These are phyloP conservation scores for Danio aesculapii DNA, from an alignment of 2,797 vertebrate genomes.

Conservation along the genomic window DNA sequence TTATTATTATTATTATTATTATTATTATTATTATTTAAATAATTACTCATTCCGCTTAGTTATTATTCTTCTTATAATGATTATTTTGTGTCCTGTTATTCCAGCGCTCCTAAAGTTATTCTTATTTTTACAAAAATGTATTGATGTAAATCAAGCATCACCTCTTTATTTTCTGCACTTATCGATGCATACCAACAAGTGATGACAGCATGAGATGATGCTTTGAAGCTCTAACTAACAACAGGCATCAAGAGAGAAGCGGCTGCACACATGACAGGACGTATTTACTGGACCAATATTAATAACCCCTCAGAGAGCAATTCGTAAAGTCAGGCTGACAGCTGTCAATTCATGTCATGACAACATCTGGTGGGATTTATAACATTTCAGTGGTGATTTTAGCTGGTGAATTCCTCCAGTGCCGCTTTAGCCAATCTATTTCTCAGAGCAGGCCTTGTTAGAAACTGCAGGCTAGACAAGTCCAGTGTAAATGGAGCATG, in stretches of 20 bases:
- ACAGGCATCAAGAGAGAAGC: neutral
- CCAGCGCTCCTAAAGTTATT: neutral
- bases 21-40: too few relatives aligned
- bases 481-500: conserved; percentile 40
- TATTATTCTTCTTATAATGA: too few relatives aligned
- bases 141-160: neutral
- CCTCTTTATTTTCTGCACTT: neutral
- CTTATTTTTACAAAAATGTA: neutral
- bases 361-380: conserved; percentile 31
- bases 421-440: neutral
- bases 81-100: neutral
- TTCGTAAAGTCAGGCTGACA: conserved; percentile 32
- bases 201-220: neutral
- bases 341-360: conserved; percentile 40
- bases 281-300: conserved; percentile 17
- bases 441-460: conserved; percentile 11
- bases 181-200: neutral
- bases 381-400: conserved; percentile 3
- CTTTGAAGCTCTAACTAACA: neutral
- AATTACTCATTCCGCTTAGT: too few relatives aligned
- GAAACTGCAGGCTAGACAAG: conserved; percentile 42
- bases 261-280: conserved; percentile 4
- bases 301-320: conserved; percentile 15
- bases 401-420: neutral
- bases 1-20: too few relatives aligned